Evolutionary conservation across 2,888 invertebrate species (phyloP), one percentile per base, ranked within the genome.

Genomic region (Thereva unica): DNA sequence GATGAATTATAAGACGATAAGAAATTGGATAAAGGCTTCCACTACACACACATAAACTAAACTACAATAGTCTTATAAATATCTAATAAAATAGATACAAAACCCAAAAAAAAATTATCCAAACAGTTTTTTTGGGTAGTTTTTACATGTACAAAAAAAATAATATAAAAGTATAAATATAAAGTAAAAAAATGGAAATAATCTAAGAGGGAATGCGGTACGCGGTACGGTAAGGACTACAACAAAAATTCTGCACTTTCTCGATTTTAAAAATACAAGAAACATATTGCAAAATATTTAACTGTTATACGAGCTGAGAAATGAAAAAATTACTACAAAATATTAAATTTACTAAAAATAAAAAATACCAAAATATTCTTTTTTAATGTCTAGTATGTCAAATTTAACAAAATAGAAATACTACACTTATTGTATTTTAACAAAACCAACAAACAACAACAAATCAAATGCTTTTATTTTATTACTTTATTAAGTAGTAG

Each of bases 251-350:
- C 61, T 66, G 68, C 65, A 53, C 47, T 64, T 56, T 59, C 64
- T 49, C 54, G 59, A 66, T n/a, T n/a, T n/a, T 65, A 59, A 38
- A 61, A 49, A 50, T 61, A 61, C 61, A 50, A n/a, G n/a, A 23
- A 23, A 23, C 23, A 23, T 23, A 23, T 23, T 23, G 23, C 45
- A 54, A 65, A 68, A 61, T 68, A 65, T 59, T 66, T 59, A 66
- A 61, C 59, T 68, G 65, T 57, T 61, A 68, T 68, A 66, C 65
- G 63, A 49, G 68, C 68, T 66, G 66, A n/a, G n/a, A 41, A 66
- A 64, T 23, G 23, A 23, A 23, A 23, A 23, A 23, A 23, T 23
- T 23, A 23, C 23, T 23, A 23, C 23, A 66, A 55, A 12, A 40
- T 50, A 61, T n/a, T 61, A 35, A 50, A 61, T 61, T 50, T 61